A percentile compares a stretch with the other conserved stretches of the same genome.
These are phyloP conservation scores for Ochotona curzoniae DNA, from an alignment of 2,113 vertebrate species.

Conservation along the genomic window DNA sequence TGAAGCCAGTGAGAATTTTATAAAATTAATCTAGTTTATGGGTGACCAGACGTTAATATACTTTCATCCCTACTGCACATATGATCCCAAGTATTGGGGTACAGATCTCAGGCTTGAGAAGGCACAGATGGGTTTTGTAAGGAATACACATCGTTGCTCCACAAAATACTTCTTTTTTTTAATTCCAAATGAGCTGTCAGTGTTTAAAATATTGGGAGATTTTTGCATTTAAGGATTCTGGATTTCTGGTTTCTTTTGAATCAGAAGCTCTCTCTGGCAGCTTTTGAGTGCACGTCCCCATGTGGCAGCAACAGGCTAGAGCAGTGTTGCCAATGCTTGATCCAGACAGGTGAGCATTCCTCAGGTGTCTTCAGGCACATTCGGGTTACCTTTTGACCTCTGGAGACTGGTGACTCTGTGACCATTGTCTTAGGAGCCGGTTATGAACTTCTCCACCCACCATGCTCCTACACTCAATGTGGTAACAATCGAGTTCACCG, in stretches of 20 bases:
- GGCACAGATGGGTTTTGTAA: slow-evolving; percentile 48
- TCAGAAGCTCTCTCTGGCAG: not conserved
- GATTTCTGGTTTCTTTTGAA: slow-evolving; percentile 28
- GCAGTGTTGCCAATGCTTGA: not conserved
- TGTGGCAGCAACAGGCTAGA: not conserved
- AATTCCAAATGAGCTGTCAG: not conserved
- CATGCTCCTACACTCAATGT: not conserved
- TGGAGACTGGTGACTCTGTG: not conserved
- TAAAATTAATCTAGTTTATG: not conserved
- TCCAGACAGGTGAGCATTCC: not conserved
- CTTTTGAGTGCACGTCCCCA: not conserved
- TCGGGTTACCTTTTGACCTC: not conserved
- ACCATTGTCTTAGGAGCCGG: not conserved
- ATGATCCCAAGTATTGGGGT: not conserved
- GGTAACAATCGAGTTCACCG: not conserved
- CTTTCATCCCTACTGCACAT: not conserved
- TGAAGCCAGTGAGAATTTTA: not conserved
- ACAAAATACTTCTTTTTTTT: slow-evolving; percentile 20
- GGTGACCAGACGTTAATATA: not conserved
- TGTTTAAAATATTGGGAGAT: not conserved
- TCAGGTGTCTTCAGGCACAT: not conserved
- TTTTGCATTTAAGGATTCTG: slow-evolving; percentile 4
- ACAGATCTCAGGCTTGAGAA: not conserved
- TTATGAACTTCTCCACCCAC: not conserved
- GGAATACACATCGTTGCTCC: slow-evolving; percentile 8